A percentile compares a stretch with the other conserved stretches of the same genome.
Evolutionary conservation across 92 coral and sea anemone species (phyloP).

Genomic region (Desmophyllum pertusum): DNA sequence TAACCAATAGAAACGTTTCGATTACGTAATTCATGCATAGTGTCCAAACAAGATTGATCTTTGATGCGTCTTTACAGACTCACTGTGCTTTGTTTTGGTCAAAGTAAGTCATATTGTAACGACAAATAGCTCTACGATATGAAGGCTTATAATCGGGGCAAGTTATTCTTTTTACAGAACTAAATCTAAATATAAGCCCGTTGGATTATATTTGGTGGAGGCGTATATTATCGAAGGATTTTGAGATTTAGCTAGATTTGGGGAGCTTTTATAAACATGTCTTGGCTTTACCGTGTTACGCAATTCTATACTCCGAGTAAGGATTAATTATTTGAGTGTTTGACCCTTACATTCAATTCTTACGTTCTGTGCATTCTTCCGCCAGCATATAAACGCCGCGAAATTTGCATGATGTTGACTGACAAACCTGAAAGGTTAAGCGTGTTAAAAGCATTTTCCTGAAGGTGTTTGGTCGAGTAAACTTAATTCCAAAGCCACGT

Average conservation of each 20-base stretch:
- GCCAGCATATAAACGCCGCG: background rate
- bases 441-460: background rate
- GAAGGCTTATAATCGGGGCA: no score
- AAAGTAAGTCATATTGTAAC: no score
- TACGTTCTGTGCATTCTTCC: background rate
- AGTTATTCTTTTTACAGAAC: no score
- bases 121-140: no score
- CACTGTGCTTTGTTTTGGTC: no score
- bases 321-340: background rate
- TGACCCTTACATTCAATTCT: background rate
- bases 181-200: no score
- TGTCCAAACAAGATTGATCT: background rate
- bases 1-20: no score
- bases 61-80: background rate
- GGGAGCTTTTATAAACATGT: no score
- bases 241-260: no score
- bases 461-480: background rate
- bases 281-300: background rate
- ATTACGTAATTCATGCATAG: no score
- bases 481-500: background rate
- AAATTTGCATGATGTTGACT: background rate
- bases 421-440: background rate
- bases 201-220: no score
- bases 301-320: background rate
- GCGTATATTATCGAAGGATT: no score